These are phyloP conservation scores for Ursus arctos DNA, from an alignment of 2,113 vertebrate genomes.

Conservation along the genomic window DNA sequence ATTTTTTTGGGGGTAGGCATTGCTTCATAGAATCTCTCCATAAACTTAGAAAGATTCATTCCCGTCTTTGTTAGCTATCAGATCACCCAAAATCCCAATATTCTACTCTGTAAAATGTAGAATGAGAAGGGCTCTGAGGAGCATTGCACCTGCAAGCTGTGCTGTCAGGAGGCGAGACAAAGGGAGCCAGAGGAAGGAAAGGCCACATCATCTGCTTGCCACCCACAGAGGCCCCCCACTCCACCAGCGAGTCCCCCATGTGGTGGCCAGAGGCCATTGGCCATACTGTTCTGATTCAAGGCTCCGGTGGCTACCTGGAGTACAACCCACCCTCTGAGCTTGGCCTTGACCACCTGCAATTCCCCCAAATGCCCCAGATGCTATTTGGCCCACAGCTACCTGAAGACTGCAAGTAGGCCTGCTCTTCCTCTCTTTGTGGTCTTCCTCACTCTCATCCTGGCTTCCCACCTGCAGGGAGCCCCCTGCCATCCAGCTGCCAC, in stretches of 20 bases:
- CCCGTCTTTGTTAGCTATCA: not conserved
- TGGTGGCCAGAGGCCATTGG: not conserved
- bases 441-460: not conserved
- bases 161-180: not conserved
- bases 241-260: no score
- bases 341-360: not conserved
- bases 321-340: rapidly evolving
- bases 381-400: not conserved
- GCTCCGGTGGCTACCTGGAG: not conserved
- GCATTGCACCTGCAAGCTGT: not conserved
- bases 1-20: not conserved
- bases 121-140: conserved; percentile 25
- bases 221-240: not conserved
- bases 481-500: rapidly evolving
- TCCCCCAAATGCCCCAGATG: no score
- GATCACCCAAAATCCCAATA: not conserved
- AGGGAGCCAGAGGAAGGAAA: no score
- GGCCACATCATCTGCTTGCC: rapidly evolving
- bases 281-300: not conserved
- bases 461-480: not conserved
- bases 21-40: not conserved
- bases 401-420: not conserved
- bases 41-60: not conserved
- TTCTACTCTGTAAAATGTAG: not conserved
- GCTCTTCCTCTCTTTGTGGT: no score